phyloP scores from a whole-genome alignment of 2,113 vertebrate species.

The Psilopsiagon aymara region DNA sequence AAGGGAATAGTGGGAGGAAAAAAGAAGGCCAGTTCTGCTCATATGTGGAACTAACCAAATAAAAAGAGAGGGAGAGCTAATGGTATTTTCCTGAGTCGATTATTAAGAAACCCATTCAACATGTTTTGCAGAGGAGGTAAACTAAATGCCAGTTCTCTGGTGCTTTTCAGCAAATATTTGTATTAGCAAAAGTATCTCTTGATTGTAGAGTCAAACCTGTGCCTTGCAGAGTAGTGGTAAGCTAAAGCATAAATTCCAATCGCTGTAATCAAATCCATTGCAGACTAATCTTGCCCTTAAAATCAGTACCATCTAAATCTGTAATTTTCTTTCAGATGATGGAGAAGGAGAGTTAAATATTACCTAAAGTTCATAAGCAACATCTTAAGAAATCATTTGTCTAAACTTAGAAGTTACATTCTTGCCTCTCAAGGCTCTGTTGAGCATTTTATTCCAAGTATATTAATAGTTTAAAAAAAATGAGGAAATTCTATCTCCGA shows the following conservation, averaged over 20 bases:
- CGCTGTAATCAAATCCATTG: background rate
- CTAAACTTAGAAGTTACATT: background rate
- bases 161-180: background rate
- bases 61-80: background rate
- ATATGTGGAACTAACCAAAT: background rate
- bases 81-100: background rate
- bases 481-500: background rate
- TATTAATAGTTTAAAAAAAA: background rate
- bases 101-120: background rate
- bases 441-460: background rate
- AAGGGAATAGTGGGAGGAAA: background rate
- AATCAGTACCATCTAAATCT: background rate
- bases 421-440: background rate
- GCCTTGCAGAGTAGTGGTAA: background rate
- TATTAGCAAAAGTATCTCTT: background rate
- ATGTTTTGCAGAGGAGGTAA: background rate
- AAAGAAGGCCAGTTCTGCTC: background rate
- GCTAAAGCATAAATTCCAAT: background rate
- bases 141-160: background rate
- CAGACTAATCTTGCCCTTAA: background rate
- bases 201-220: background rate
- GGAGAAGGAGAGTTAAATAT: background rate
- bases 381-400: background rate
- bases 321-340: background rate
- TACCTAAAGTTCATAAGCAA: background rate